Evolutionary conservation across 2,113 vertebrate genomes (phyloP).

Genomic region (Coturnix japonica): DNA sequence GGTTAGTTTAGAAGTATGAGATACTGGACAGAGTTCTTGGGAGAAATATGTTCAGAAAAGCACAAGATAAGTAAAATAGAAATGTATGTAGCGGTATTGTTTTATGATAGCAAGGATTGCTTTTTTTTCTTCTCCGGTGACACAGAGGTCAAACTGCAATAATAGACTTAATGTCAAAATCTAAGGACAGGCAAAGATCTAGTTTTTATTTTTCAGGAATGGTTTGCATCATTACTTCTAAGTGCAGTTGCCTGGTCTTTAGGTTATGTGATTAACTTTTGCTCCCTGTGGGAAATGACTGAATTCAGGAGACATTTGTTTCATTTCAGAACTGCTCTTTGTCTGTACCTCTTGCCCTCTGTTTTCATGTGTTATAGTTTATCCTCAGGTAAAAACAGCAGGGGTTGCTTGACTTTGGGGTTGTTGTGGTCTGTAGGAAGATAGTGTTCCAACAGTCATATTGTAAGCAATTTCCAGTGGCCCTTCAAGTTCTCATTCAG

Average conservation of each 20-base stretch:
- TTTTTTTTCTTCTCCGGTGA: neutral
- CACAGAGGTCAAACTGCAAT: constrained; percentile 12
- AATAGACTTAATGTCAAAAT: neutral
- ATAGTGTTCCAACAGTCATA: neutral
- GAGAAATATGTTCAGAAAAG: neutral
- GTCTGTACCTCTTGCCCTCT: neutral
- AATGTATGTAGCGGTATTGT: neutral
- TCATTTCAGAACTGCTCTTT: constrained; percentile 7
- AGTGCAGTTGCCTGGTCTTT: constrained; percentile 28
- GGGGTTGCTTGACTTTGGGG: neutral
- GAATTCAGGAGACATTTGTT: constrained; percentile 43
- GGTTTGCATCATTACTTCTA: constrained; percentile 48
- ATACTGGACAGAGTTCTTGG: neutral
- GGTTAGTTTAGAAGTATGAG: neutral
- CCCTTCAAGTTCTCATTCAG: neutral
- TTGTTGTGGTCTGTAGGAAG: neutral
- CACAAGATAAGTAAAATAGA: neutral
- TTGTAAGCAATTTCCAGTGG: neutral
- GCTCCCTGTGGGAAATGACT: constrained; percentile 44
- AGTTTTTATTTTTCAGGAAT: constrained; percentile 9
- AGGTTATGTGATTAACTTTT: constrained; percentile 40
- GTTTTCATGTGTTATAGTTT: neutral
- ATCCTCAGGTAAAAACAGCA: neutral
- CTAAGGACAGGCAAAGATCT: constrained; percentile 15
- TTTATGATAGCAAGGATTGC: neutral